These are phyloP conservation scores for Metaphire vulgaris DNA, from an alignment of 1,140 invertebrate genomes.

Conservation along the genomic window DNA sequence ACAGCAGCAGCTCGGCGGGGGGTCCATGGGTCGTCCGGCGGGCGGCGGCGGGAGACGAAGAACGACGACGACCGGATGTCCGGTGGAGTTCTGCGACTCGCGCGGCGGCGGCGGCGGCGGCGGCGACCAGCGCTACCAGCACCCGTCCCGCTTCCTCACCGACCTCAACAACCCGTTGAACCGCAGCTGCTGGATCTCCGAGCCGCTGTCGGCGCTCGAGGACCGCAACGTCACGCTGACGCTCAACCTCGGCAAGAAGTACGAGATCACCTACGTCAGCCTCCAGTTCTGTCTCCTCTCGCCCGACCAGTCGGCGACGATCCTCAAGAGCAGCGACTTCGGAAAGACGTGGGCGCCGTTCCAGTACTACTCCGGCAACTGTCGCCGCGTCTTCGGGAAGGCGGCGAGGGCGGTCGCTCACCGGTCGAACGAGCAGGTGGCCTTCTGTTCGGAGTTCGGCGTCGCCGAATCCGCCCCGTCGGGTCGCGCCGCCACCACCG, in stretches of 20 bases:
- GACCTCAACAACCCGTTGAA: conserved; percentile 83
- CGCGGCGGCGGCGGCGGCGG: conserved; percentile 84
- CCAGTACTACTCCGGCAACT: conserved; percentile 51
- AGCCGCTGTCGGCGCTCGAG: conserved; percentile 36
- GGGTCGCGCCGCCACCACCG: too few relatives aligned
- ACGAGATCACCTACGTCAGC: conserved; percentile 92
- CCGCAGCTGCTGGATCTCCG: conserved; percentile 85
- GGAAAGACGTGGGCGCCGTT: conserved; percentile 51
- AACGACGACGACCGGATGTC: conserved; percentile 68
- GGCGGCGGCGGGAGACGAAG: conserved; percentile 74
- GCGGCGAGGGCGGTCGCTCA: conserved; percentile 40
- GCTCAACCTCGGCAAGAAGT: conserved; percentile 70
- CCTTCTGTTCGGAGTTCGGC: conserved; percentile 68
- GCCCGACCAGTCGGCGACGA: conserved; percentile 82
- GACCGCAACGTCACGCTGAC: conserved; percentile 48
- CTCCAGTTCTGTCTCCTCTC: conserved; percentile 88
- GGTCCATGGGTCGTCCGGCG: conserved; percentile 57
- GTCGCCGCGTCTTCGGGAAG: conserved; percentile 48
- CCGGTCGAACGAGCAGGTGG: conserved; percentile 53
- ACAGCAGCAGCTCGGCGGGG: too few relatives aligned
- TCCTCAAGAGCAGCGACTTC: conserved; percentile 73
- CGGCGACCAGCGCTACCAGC: conserved; percentile 63
- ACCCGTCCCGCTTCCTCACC: conserved; percentile 75
- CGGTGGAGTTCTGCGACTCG: conserved; percentile 52
- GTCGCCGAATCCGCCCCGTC: conserved; percentile 52